Evolutionary conservation across 35 echinoderm and acorn worm species (phyloP), one percentile per base, ranked within the genome.

Genomic region (Stichopus chloronotus): DNA sequence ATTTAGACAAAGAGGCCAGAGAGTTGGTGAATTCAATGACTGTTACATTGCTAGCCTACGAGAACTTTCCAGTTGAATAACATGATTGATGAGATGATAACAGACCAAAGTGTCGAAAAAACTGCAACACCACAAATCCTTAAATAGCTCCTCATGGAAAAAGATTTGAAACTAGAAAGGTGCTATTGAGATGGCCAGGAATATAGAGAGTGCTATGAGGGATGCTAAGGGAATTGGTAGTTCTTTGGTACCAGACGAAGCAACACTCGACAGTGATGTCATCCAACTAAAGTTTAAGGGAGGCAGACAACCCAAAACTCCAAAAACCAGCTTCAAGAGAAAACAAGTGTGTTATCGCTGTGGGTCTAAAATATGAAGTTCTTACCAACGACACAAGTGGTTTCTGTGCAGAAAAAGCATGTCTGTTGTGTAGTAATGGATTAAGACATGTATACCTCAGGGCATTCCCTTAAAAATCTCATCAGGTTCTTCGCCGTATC

Each of bases 311-410:
- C n/a, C n/a, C n/a, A n/a, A 76, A 76, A 14, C 5, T 20, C 14
- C 71, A 5, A 76, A 4, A 12, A 76, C 16, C 4, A n/a, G 71
- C 14, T 4, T 23, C 71, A 76, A 76, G 4, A 23, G 71, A 14
- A 76, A 76, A 76, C 71, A 76, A 76, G 71, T 76, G 17, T 76
- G 71, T 12, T 76, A 76, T 23, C 71, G 71, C 71, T 76, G 71
- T 12, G 11, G 71, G 5, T 76, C 4, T 14, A 76, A 76, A 76
- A 5, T 76, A 76, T 12, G 71, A 76, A 76, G 71, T 68, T 8
- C 63, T 68, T 17, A 68, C 71, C 17, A 76, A 4, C 16, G 11
- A 5, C 71, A 23, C 4, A 76, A 76, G 11, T 13, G 5, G 72
- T 6, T n/a, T n/a, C n/a, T n/a, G 4, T 23, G 71, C 17, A 76